Evolutionary conservation across 2,113 vertebrate species (phyloP).

Genomic region (Pachyramphus minor): DNA sequence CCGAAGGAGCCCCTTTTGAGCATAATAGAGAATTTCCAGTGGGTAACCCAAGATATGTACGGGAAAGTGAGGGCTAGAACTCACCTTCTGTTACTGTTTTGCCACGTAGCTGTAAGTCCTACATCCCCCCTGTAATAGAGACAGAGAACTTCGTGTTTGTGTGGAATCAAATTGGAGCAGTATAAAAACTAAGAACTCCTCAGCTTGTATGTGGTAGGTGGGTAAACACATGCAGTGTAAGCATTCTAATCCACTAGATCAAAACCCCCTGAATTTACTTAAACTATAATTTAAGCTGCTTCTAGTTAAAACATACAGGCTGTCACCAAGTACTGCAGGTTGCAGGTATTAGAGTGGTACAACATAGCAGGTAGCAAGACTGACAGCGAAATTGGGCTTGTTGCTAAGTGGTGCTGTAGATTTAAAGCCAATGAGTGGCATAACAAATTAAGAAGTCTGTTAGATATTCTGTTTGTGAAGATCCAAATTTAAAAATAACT

Average conservation of each 20-base stretch:
- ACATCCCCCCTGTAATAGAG: no score
- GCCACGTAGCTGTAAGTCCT: neutral
- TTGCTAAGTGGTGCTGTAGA: neutral
- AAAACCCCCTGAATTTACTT: neutral
- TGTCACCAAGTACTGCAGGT: neutral
- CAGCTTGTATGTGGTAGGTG: neutral
- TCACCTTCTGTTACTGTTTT: neutral
- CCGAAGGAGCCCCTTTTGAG: neutral
- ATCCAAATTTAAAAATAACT: constrained; percentile 31
- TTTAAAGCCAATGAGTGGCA: neutral
- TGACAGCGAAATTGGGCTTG: neutral
- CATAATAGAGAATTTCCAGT: neutral
- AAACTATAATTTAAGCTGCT: neutral
- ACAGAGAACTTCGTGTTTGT: neutral
- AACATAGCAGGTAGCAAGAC: neutral
- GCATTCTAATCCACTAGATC: neutral
- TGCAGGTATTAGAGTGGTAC: neutral
- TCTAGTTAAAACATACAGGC: neutral
- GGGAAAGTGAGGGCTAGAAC: neutral
- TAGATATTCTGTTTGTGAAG: constrained; percentile 43
- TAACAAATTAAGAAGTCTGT: constrained; percentile 41
- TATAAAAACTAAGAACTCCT: neutral
- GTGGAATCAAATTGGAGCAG: neutral
- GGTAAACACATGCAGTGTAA: neutral
- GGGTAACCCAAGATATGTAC: neutral